A percentile compares a stretch with the other conserved stretches of the same genome.
These are phyloP conservation scores for Esox masquinongy DNA, from an alignment of 2,797 vertebrate species.

Conservation along the genomic window DNA sequence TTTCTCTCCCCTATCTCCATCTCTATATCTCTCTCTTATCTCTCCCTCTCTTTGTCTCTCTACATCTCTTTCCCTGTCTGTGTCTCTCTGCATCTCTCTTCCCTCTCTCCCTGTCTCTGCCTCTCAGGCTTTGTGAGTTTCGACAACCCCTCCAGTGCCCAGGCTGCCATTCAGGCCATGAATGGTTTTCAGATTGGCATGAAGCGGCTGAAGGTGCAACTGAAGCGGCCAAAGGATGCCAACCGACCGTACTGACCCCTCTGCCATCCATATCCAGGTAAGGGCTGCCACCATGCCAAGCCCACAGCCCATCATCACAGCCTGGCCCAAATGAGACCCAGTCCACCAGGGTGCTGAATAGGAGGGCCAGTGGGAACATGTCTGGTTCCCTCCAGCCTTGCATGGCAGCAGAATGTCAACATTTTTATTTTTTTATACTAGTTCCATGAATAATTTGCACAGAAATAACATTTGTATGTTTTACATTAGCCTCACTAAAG, in stretches of 20 bases:
- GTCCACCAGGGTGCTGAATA: neutral
- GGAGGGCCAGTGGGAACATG: neutral
- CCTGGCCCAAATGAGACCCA: constrained; percentile 3
- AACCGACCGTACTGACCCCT: constrained; percentile 94
- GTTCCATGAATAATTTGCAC: constrained; percentile 50
- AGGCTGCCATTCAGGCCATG: constrained; percentile 98
- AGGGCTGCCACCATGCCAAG: constrained; percentile 12
- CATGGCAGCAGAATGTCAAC: constrained; percentile 57
- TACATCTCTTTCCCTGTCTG: constrained; percentile 22
- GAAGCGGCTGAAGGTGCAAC: constrained; percentile 98
- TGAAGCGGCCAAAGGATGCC: constrained; percentile 97
- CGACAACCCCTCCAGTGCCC: constrained; percentile 97
- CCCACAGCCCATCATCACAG: neutral
- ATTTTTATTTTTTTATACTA: constrained; percentile 31
- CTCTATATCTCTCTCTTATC: no score
- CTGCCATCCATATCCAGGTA: constrained; percentile 74
- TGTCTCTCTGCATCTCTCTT: constrained; percentile 23
- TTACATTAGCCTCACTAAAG: constrained; percentile 61
- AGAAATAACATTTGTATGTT: constrained; percentile 57
- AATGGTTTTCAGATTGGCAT: constrained; percentile 98
- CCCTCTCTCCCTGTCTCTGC: constrained; percentile 13
- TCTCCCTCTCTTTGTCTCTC: constrained; percentile 28
- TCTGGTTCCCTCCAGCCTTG: neutral
- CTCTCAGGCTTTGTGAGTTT: constrained; percentile 94
- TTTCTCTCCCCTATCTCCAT: neutral